Evolutionary conservation across 2,113 vertebrate species (phyloP), one percentile per base, ranked within the genome.

Genomic region (Piaya cayana): DNA sequence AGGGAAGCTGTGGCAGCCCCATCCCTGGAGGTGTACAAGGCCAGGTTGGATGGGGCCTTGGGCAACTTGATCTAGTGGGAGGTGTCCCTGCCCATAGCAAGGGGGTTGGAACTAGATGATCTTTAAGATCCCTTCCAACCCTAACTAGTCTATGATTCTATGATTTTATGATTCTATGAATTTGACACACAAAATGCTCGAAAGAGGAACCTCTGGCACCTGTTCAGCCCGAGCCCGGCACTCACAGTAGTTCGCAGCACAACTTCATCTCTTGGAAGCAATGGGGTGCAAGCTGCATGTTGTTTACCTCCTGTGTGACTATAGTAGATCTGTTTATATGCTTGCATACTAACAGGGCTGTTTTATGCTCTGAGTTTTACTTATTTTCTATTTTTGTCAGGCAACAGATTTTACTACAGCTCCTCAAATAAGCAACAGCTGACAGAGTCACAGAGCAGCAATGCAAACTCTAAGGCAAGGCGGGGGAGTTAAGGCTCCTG

Each of bases 331-430:
- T 67, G 11, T 67, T 90, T 74, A 37, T 55, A 15, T 4, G 15
- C 69, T 86, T 81, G 68, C 72, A 71, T 9, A 15, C 68, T 47
- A 29, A 21, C 7, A 1, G 19, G 45, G 30, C 36, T 68, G 63
- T 42, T 63, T 53, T 80, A 26, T 2, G 17, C 68, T 82, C 70
- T 0, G 1, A 52, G 26, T 55, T 68, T 75, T 79, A 60, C 43
- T 88, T 56, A 39, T 75, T 93, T 86, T 36, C 76, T 93, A 1
- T 52, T 92, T 92, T 39, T 1, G 7, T 63, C 36, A 76, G 64
- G 68, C 56, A 93, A 36, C 56, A 78, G 60, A 71, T 83, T 93
- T 93, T 83, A 86, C 68, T 84, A 34, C 88, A 83, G 76, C 42
- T 83, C 64, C 72, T 60, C 5, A 1, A 62, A 52, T 17, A 76